These are phyloP conservation scores for Pollenia angustigena DNA, from an alignment of 2,888 invertebrate species.

Conservation along the genomic window DNA sequence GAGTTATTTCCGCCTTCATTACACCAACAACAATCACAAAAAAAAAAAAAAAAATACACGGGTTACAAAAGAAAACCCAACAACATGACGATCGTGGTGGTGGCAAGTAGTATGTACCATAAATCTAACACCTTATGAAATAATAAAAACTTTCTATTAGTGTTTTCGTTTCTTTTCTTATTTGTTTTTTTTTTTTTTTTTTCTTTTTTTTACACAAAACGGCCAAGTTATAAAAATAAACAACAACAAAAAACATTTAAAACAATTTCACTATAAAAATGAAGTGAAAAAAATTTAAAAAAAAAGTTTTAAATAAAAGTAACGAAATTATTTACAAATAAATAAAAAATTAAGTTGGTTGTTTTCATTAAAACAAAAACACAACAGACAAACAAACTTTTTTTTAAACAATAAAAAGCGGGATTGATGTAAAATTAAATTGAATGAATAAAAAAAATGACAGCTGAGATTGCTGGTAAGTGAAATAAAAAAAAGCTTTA, in stretches of 20 bases:
- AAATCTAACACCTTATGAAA: slow-evolving; percentile 70
- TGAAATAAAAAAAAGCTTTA: slow-evolving; percentile 1
- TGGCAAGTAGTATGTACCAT: slow-evolving; percentile 42
- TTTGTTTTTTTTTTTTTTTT: background rate
- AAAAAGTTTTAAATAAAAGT: slow-evolving; percentile 35
- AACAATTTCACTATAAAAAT: slow-evolving; percentile 61
- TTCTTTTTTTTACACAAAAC: slow-evolving; percentile 37
- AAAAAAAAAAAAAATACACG: slow-evolving; percentile 2
- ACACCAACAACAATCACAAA: background rate
- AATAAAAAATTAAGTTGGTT: slow-evolving; percentile 44
- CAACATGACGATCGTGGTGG: slow-evolving; percentile 11
- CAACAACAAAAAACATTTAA: slow-evolving; percentile 17
- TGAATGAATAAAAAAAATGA: slow-evolving; percentile 55
- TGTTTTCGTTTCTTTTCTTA: slow-evolving; percentile 40
- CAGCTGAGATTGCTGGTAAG: slow-evolving; percentile 16
- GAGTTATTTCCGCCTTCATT: slow-evolving; percentile 65
- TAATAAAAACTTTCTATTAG: slow-evolving; percentile 67
- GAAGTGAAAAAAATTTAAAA: slow-evolving; percentile 21
- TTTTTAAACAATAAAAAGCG: slow-evolving; percentile 55
- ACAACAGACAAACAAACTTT: background rate
- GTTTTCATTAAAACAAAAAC: slow-evolving; percentile 49
- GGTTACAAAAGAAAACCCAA: background rate
- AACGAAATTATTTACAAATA: slow-evolving; percentile 58
- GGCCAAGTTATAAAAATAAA: slow-evolving; percentile 44
- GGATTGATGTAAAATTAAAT: slow-evolving; percentile 57